Conservation (phyloP, 1,140 invertebrate species). For the Phymorhynchus buccinoides region DNA sequence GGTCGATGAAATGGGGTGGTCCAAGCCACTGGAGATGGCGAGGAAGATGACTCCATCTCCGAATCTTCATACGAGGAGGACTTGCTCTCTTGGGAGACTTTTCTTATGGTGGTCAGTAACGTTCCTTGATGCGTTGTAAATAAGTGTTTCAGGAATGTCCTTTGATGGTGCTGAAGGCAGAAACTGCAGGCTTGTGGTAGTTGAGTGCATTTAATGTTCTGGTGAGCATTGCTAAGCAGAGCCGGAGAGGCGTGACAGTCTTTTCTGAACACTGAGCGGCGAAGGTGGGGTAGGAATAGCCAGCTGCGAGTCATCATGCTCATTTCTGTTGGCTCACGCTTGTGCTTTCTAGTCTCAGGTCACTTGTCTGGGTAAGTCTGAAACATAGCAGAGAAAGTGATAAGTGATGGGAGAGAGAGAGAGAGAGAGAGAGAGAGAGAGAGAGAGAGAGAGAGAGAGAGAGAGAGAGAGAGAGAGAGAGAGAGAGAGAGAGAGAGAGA, state of each 20-base stretch:
- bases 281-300: neutral
- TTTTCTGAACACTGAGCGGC: neutral
- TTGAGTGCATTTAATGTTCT: neutral
- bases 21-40: constrained; percentile 38
- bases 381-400: neutral
- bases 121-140: neutral
- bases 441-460: no score
- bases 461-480: no score
- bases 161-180: neutral
- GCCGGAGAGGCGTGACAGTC: neutral
- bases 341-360: neutral
- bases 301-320: neutral
- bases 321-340: neutral
- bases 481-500: no score
- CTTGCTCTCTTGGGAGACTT: neutral
- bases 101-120: neutral
- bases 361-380: neutral
- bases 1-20: constrained; percentile 34
- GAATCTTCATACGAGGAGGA: neutral
- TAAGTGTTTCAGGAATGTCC: no score
- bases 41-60: neutral
- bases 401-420: no score
- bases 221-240: neutral
- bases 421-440: no score
- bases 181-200: neutral